Base-by-base conservation (phyloP, 2,888 invertebrate genomes). In the Athalia circularis region DNA sequence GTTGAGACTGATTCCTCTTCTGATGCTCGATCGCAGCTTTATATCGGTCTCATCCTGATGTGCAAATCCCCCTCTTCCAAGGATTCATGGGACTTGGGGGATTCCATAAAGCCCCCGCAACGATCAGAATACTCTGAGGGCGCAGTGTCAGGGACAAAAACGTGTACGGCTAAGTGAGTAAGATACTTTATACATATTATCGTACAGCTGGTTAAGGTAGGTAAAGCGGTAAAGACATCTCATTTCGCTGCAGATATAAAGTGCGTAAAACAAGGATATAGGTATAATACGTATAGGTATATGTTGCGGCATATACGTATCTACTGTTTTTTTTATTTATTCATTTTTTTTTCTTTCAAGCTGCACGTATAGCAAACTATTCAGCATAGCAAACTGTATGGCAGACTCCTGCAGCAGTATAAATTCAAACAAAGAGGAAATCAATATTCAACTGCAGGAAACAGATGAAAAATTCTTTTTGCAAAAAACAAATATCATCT, bases 21-120 rank as follows among this genome's bases (percentile, higher is more conserved):
- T 4, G 48, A 11, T 62, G n/a, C 13, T 8, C 11, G 45, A 65
- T 65, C 65, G 45, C 29, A 29, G 65, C 29, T 75, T 75, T 75
- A 75, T 75, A 75, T 50, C 45, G 48, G 47, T 62, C 47, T 50
- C 13, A 57, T 57, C 45, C 59, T 59, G 29, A 29, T 29, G 8
- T 61, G 43, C 48, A 5, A 75, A 29, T 29, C 50, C 62, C 75
- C 75, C 75, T 62, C 75, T 75, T 75, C 47, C 2, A 11, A n/a
- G 8, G 50, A 62, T 62, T n/a, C 62, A 75, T 64, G 15, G 75
- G 74, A 61, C 29, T 29, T 29, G 29, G 29, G 29, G 29, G 29
- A 29, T 29, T 2, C 29, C 29, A 29, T 29, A 48, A 61, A 61
- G 13, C 61, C 47, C 61, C 59, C 48, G 61, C 15, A 59, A 61